Conservation (phyloP, 1,140 invertebrate species). For the Chymomyza costata region DNA sequence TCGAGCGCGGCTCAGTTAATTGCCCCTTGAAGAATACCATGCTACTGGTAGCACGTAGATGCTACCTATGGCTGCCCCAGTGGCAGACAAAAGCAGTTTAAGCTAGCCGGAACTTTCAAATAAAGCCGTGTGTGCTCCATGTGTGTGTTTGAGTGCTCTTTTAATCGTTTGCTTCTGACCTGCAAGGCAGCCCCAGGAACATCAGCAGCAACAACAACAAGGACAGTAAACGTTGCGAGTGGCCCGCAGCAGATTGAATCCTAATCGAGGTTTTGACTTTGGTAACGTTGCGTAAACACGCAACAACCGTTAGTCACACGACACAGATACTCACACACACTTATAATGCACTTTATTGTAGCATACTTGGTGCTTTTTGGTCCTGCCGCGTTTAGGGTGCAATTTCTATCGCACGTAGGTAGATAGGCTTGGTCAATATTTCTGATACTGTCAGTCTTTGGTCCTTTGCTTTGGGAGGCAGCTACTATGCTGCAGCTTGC, state of each 20-base stretch:
- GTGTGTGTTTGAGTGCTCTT: slow-evolving; percentile 39
- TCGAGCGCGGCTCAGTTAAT: slow-evolving; percentile 57
- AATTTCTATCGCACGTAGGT: no score
- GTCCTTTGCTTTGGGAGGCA: slow-evolving; percentile 33
- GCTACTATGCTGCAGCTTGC: slow-evolving; percentile 39
- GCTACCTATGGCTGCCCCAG: no score
- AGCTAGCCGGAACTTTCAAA: slow-evolving; percentile 20
- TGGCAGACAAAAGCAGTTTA: slow-evolving; percentile 35
- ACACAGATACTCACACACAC: slow-evolving; percentile 9
- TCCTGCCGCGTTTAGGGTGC: neutral
- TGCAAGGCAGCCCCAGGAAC: slow-evolving; percentile 31
- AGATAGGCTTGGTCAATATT: slow-evolving; percentile 18
- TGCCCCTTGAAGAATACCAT: slow-evolving; percentile 67
- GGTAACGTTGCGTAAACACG: slow-evolving; percentile 73
- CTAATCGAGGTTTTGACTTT: slow-evolving; percentile 73
- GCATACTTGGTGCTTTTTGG: slow-evolving; percentile 37
- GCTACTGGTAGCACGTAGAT: no score
- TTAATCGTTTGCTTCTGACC: slow-evolving; percentile 67
- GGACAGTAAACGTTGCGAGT: slow-evolving; percentile 43
- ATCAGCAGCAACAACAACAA: slow-evolving; percentile 25
- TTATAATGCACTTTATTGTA: slow-evolving; percentile 50
- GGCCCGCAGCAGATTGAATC: slow-evolving; percentile 67
- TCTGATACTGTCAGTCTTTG: slow-evolving; percentile 28
- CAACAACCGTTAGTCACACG: slow-evolving; percentile 46
- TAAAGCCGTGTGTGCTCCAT: slow-evolving; percentile 16